Base-by-base conservation (phyloP, 2,797 vertebrate genomes). In the Pseudochromis fuscus region DNA sequence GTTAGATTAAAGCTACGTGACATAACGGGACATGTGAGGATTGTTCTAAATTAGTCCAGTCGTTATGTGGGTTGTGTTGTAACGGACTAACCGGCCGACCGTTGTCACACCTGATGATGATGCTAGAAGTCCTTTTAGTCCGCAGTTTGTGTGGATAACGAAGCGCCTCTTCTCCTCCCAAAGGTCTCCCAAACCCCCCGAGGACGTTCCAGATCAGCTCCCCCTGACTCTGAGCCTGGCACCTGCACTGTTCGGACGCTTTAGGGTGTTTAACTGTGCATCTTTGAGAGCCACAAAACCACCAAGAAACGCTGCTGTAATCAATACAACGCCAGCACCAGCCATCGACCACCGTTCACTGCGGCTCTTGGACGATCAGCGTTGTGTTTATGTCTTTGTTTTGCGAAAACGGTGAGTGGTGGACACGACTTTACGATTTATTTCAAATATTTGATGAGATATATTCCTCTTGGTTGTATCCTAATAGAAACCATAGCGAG, bases 351-450 rank as follows among this genome's bases (percentile, higher is more conserved):
- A 89, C 84, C 90, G 94, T 98, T 97, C 96, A 95, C 95, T 96
- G 93, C 96, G 96, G 94, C 95, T 93, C 94, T 93, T 90, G 95
- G 96, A 96, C 95, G 96, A 97, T 95, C 95, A 95, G 96, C 95
- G 96, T 96, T 97, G 96, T 95, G 97, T 98, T 98, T 98, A 98
- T 98, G 97, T 98, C 97, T 98, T 98, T 98, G 96, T 97, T 98
- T 96, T 96, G 96, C 95, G 95, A 96, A 98, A 96, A 97, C 96
- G 97, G 97, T 98, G 83, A 96, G 94, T 87, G 8, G 0, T 9
- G 0, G 0, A 1, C 19, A 0, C 9, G 0, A 0, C 4, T 21
- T 1, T 8, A 0, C 4, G 2, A 0, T 4, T 0, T 0, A 5
- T 44, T 19, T 19, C 0, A 1, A 6, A 3, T 10, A 0, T 46